These are phyloP conservation scores for honey bee (Apis mellifera) DNA, from an alignment of 1,140 invertebrate genomes.

Conservation along the genomic window DNA sequence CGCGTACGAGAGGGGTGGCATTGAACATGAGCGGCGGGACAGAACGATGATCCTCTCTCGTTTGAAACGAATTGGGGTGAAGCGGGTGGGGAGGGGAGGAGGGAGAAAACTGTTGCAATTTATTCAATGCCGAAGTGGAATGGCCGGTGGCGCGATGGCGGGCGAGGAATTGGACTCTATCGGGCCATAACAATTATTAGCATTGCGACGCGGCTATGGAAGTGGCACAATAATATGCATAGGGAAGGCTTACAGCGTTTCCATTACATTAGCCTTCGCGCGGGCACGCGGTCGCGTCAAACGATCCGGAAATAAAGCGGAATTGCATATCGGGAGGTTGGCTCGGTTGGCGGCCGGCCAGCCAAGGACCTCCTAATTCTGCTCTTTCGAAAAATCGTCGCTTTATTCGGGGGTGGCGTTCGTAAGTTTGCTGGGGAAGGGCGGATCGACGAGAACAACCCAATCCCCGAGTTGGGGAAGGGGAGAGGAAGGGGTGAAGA, in stretches of 20 bases:
- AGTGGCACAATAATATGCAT: constrained; percentile 76
- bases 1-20: not conserved
- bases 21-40: constrained; percentile 2
- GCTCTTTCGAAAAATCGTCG: constrained; percentile 64
- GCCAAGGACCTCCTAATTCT: constrained; percentile 63
- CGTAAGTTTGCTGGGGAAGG: constrained; percentile 39
- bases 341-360: constrained; percentile 58
- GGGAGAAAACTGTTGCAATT: constrained; percentile 65
- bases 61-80: constrained; percentile 16
- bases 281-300: constrained; percentile 67
- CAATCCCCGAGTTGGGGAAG: constrained; percentile 4
- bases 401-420: constrained; percentile 49
- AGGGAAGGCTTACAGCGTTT: constrained; percentile 68
- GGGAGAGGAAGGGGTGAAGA: not conserved
- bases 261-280: constrained; percentile 74
- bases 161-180: constrained; percentile 67
- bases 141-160: constrained; percentile 37
- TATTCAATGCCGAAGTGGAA: constrained; percentile 67
- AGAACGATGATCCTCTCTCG: constrained; percentile 47
- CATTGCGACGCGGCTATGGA: constrained; percentile 61
- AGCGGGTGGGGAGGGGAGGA: constrained; percentile 34
- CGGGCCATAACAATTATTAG: constrained; percentile 75
- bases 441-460: constrained; percentile 19
- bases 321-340: constrained; percentile 69
- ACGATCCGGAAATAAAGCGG: constrained; percentile 76